Evolutionary conservation across 2,888 invertebrate genomes (phyloP).

Genomic region (Seladonia tumulorum): DNA sequence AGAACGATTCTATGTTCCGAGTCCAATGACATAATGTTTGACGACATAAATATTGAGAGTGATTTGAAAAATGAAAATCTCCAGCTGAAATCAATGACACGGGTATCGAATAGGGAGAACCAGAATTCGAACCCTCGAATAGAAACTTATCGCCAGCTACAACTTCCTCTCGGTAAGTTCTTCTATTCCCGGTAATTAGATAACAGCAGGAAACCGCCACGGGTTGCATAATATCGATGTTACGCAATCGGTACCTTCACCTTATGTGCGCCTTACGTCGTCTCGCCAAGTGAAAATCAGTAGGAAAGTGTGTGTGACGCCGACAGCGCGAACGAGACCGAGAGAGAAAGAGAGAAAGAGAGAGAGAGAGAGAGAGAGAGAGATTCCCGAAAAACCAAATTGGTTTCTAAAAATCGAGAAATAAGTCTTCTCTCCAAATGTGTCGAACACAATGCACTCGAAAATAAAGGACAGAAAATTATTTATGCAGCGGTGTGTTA

Average conservation of each 20-base stretch:
- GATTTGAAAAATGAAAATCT: background rate
- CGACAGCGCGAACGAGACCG: background rate
- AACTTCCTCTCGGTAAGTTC: slow-evolving; percentile 62
- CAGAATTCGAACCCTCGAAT: slow-evolving; percentile 29
- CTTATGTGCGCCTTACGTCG: slow-evolving; percentile 70
- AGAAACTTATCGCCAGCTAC: slow-evolving; percentile 51
- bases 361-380: background rate
- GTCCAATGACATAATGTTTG: background rate
- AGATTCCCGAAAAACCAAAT: background rate
- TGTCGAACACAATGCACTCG: background rate
- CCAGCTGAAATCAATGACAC: background rate
- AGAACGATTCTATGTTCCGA: background rate
- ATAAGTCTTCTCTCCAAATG: background rate
- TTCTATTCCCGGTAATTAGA: slow-evolving; percentile 73
- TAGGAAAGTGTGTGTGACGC: slow-evolving; percentile 25
- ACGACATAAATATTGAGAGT: background rate
- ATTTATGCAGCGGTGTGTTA: background rate
- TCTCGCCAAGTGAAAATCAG: slow-evolving; percentile 67
- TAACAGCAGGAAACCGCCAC: slow-evolving; percentile 78
- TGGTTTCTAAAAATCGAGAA: background rate
- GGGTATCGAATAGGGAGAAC: background rate
- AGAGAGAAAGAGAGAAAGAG: background rate
- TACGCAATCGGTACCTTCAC: slow-evolving; percentile 76
- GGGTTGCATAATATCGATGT: slow-evolving; percentile 78
- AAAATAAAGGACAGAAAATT: background rate